phyloP scores from a whole-genome alignment of 2,888 invertebrate genomes.

The Biston stratarius region DNA sequence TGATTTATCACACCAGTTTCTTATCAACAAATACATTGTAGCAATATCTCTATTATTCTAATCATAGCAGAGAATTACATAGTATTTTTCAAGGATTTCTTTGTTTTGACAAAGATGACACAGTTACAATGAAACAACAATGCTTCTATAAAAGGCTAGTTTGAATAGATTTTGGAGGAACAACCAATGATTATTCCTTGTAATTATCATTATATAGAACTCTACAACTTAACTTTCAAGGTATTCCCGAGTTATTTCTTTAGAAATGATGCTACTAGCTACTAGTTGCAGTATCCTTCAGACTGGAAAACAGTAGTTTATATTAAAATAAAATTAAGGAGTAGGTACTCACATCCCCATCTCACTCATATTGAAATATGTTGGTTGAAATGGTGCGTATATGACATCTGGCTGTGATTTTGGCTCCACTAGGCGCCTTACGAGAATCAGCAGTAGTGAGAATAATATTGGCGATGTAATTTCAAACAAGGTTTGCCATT shows the following conservation, averaged over 20 bases:
- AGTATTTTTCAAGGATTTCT: neutral
- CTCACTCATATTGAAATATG: slow-evolving; percentile 73
- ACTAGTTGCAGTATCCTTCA: no score
- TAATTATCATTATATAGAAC: no score
- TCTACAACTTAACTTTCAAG: no score
- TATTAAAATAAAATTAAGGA: neutral
- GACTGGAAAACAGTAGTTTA: no score
- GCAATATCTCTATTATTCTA: slow-evolving; percentile 5
- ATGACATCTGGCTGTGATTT: slow-evolving; percentile 72
- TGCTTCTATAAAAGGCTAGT: neutral
- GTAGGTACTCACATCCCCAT: slow-evolving; percentile 67
- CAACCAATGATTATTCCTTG: no score
- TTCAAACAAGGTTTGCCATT: slow-evolving; percentile 90
- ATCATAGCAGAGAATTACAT: neutral
- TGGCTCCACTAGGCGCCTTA: slow-evolving; percentile 89
- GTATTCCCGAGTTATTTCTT: no score
- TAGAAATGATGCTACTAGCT: no score
- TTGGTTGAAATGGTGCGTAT: slow-evolving; percentile 73
- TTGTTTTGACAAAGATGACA: neutral
- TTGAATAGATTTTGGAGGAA: neutral
- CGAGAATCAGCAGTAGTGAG: slow-evolving; percentile 89
- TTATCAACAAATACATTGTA: slow-evolving; percentile 24
- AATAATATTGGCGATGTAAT: slow-evolving; percentile 90
- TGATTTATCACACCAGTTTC: neutral
- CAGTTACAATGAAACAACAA: no score